Conservation (phyloP, 2,797 vertebrate genomes). For the Ciconia nigra region DNA sequence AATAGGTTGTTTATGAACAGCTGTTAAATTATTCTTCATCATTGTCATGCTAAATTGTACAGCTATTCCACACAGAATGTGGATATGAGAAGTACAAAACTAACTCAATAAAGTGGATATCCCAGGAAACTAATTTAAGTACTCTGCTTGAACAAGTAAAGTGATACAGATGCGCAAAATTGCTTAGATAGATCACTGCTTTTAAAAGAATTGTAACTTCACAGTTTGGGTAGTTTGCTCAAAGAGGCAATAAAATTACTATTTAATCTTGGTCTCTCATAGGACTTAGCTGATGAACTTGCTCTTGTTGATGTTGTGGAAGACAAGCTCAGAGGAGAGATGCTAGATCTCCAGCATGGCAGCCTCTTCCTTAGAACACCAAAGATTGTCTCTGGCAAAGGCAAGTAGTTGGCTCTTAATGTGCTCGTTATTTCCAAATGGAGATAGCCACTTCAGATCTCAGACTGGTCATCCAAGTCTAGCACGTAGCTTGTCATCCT, state of each 20-base stretch:
- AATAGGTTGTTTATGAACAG: not conserved
- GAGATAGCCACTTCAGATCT: not conserved
- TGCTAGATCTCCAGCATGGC: slow-evolving; percentile 95
- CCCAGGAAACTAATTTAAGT: not conserved
- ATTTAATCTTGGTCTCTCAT: slow-evolving; percentile 5
- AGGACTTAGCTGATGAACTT: slow-evolving; percentile 94
- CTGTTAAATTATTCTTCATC: not conserved
- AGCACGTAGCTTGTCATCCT: not conserved
- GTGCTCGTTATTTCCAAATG: not conserved
- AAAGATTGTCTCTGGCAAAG: slow-evolving; percentile 92
- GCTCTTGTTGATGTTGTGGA: slow-evolving; percentile 97
- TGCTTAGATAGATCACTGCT: not conserved
- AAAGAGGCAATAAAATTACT: not conserved
- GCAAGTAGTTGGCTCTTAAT: slow-evolving; percentile 62
- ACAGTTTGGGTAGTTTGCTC: not conserved
- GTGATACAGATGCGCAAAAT: not conserved
- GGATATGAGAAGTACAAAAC: not conserved
- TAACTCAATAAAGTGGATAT: not conserved
- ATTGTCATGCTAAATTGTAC: not conserved
- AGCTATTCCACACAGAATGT: not conserved
- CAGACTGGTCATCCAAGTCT: not conserved
- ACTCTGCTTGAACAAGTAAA: not conserved
- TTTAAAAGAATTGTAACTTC: not conserved
- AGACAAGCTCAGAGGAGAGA: slow-evolving; percentile 96
- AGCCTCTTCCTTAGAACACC: slow-evolving; percentile 94